A percentile compares a stretch with the other conserved stretches of the same genome.
These are phyloP conservation scores for Metallyticus violacea DNA, from an alignment of 2,888 invertebrate genomes.

Conservation along the genomic window DNA sequence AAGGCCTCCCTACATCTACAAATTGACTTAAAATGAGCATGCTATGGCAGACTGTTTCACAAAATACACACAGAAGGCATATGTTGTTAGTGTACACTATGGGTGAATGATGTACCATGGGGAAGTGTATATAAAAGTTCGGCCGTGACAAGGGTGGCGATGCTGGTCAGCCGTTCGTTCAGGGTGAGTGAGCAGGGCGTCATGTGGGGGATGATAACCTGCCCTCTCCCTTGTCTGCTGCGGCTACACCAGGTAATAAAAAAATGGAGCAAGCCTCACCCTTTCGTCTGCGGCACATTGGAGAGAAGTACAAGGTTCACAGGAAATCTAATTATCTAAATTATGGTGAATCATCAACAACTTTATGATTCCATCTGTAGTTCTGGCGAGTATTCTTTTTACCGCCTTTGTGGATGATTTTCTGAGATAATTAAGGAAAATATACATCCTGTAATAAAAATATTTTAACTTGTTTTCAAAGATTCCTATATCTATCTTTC, in stretches of 20 bases:
- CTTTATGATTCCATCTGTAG: no score
- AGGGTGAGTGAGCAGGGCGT: background rate
- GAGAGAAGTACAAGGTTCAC: background rate
- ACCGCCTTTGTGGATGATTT: background rate
- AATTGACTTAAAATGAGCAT: background rate
- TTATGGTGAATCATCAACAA: background rate
- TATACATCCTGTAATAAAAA: no score
- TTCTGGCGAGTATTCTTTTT: background rate
- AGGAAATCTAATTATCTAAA: background rate
- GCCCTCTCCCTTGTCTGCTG: background rate
- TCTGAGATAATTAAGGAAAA: no score
- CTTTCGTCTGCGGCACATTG: background rate
- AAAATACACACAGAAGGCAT: background rate
- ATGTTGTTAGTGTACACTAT: background rate
- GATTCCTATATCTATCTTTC: no score
- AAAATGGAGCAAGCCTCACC: background rate
- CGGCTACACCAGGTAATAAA: background rate
- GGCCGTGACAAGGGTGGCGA: background rate
- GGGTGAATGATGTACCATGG: background rate
- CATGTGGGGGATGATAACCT: background rate
- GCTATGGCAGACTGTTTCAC: no score
- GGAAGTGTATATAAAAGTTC: no score
- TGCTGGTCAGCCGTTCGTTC: background rate
- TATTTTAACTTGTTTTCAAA: no score
- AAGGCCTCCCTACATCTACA: no score